Evolutionary conservation across 2,888 invertebrate species (phyloP).

Genomic region (Phyllotreta cruciferae): DNA sequence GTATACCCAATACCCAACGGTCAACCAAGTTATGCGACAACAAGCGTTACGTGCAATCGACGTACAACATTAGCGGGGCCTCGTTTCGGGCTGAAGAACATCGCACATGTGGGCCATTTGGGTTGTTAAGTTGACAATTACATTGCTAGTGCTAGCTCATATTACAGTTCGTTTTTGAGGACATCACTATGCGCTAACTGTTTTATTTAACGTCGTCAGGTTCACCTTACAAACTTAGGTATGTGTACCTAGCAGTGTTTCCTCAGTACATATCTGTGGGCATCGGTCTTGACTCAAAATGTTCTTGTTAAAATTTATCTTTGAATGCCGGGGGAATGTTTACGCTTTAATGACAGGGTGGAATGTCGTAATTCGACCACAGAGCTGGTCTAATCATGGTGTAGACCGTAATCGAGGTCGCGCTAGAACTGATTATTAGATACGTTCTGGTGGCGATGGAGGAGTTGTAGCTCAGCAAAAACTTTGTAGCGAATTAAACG

Average conservation of each 20-base stretch:
- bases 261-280: too few relatives aligned
- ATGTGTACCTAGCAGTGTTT: too few relatives aligned
- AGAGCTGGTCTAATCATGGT: not conserved
- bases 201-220: too few relatives aligned
- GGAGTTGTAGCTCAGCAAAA: too few relatives aligned
- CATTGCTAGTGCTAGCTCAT: too few relatives aligned
- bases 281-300: not conserved
- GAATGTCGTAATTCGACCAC: constrained; percentile 10
- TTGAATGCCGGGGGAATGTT: constrained; percentile 5
- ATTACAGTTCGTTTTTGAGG: too few relatives aligned
- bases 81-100: too few relatives aligned
- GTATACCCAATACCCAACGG: constrained; percentile 5
- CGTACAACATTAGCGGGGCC: constrained; percentile 3
- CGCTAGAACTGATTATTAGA: not conserved
- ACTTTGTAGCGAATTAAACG: too few relatives aligned
- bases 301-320: constrained; percentile 13
- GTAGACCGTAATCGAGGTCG: not conserved
- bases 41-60: constrained; percentile 5
- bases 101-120: too few relatives aligned
- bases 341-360: not conserved
- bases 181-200: too few relatives aligned
- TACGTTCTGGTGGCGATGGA: not conserved
- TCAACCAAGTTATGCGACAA: constrained; percentile 3
- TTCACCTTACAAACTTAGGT: too few relatives aligned
- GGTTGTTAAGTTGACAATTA: too few relatives aligned